Base-by-base conservation (phyloP, 1,140 invertebrate genomes). In the Asbolus verrucosus region DNA sequence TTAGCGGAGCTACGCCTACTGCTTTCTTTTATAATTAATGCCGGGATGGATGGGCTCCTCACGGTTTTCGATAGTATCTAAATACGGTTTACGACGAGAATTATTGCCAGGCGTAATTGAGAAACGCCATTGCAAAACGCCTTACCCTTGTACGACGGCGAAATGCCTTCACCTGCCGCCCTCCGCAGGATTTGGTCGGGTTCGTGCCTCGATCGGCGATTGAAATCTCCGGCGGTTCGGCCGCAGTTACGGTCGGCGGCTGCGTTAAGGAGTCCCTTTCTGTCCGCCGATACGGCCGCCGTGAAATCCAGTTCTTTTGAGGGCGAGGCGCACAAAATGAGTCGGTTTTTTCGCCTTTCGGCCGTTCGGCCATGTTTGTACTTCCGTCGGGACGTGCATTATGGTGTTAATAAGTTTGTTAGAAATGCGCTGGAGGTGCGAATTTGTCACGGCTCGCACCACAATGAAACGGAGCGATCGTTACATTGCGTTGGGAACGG, bases 1-100 rank as follows among this genome's bases (percentile, higher is more conserved):
- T 61, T 24, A 30, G 60, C 62, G 30, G n/a, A 13, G 60, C 59
- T 33, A 63, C 67, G 67, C 67, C 67, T 41, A 62, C 68, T 50
- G 68, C 68, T 70, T 70, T 70, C 68, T 70, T 65, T 50, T 16
- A 39, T 69, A 65, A 70, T 70, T 65, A 65, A 70, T 46, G 59
- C 62, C 62, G 27, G 41, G 21, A 19, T 18, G 41, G 67, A 69
- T 43, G 67, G 59, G 36, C 19, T 59, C 59, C 59, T 39, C 59
- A 69, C 67, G 59, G 39, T 15, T 63, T 63, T 69, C 38, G 67
- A 69, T 69, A 61, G 21, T 41, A 69, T 69, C 67, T 69, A 62
- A 60, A n/a, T n/a, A n/a, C n/a, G n/a, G n/a, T n/a, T n/a, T n/a
- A n/a, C n/a, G n/a, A n/a, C n/a, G n/a, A n/a, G n/a, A n/a, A n/a